These are phyloP conservation scores for Ornithorhynchus anatinus DNA, from an alignment of 2,113 vertebrate species.

Conservation along the genomic window DNA sequence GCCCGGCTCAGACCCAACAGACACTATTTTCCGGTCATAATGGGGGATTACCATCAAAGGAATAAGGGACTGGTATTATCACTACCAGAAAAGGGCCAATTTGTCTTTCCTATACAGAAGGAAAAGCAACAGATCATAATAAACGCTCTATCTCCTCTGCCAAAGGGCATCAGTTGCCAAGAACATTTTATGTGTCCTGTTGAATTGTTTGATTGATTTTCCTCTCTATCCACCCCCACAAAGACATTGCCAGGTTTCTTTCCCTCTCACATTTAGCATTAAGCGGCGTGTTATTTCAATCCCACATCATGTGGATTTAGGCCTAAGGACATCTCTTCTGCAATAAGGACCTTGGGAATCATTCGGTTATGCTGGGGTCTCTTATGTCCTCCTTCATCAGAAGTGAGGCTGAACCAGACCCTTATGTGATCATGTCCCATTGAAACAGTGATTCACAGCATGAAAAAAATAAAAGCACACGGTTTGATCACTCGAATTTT, in stretches of 20 bases:
- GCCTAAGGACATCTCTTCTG: neutral
- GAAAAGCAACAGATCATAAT: neutral
- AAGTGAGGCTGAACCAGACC: neutral
- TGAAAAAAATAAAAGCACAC: slow-evolving; percentile 5
- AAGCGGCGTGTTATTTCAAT: neutral
- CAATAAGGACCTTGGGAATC: neutral
- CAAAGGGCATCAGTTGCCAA: neutral
- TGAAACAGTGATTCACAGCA: neutral
- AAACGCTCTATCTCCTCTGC: neutral
- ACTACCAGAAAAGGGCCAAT: neutral
- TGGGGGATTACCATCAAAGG: neutral
- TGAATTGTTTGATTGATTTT: slow-evolving; percentile 29
- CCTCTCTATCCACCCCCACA: neutral
- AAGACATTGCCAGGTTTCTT: neutral
- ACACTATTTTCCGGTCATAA: neutral
- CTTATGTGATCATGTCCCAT: neutral
- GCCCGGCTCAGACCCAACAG: neutral
- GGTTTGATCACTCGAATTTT: neutral
- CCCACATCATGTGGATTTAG: neutral
- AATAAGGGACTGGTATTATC: neutral
- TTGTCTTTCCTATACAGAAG: slow-evolving; percentile 4
- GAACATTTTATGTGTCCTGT: neutral
- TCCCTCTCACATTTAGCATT: neutral
- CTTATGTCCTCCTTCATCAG: accelerated
- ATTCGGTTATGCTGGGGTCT: neutral